Conservation (phyloP, 2,888 invertebrate species). For the Coelinius sp. region DNA sequence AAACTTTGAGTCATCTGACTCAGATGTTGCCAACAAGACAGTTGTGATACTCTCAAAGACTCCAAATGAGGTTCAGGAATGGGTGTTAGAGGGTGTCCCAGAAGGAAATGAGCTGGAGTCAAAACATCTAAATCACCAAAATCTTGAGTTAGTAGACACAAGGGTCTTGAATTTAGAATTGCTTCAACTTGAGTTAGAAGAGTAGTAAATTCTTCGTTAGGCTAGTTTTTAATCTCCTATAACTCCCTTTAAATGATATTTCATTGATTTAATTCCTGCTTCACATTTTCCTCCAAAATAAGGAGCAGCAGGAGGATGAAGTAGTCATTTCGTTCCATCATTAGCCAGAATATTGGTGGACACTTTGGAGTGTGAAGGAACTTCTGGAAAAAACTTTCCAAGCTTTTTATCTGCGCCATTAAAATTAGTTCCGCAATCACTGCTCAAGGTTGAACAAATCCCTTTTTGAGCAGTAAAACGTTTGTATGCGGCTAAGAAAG, state of each 20-base stretch:
- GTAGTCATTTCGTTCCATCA: neutral
- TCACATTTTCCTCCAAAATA: neutral
- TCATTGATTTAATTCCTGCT: neutral
- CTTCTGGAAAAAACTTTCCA: neutral
- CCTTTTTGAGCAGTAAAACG: neutral
- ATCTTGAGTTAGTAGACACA: no score
- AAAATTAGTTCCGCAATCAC: neutral
- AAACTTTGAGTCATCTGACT: no score
- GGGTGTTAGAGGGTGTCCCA: no score
- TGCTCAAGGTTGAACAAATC: neutral
- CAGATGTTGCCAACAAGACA: no score
- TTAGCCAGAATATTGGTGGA: neutral
- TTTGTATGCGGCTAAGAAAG: neutral
- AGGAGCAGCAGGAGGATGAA: neutral
- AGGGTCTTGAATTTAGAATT: neutral
- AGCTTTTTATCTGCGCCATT: neutral
- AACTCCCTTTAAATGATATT: neutral
- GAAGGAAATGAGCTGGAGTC: no score
- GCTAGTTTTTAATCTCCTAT: neutral
- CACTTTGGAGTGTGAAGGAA: no score
- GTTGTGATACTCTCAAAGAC: no score
- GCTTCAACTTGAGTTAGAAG: neutral
- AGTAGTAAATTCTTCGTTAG: neutral
- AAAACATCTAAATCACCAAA: no score
- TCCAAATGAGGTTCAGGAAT: no score